Evolutionary conservation across 2,113 vertebrate species (phyloP).

Genomic region (Atlantisia rogersi): DNA sequence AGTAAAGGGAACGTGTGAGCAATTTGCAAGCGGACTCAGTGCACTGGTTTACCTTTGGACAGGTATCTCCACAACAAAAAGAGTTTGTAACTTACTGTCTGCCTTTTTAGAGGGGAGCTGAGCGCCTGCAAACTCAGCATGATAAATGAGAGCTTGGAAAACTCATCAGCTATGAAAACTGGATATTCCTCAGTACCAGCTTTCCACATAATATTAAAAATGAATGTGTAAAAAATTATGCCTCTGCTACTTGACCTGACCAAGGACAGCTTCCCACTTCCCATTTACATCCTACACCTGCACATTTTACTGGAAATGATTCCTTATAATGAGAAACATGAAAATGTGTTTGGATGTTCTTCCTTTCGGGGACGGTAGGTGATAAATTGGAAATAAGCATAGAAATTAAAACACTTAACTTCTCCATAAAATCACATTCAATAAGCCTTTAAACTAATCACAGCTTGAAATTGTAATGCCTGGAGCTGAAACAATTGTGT

Average conservation of each 20-base stretch:
- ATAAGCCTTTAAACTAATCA: constrained; percentile 35
- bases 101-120: not conserved
- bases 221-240: not conserved
- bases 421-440: not conserved
- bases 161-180: not conserved
- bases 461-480: not conserved
- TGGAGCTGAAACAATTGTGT: constrained; percentile 20
- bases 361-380: not conserved
- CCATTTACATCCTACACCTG: not conserved
- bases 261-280: not conserved
- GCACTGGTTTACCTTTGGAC: not conserved
- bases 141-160: not conserved
- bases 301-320: not conserved
- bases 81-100: not conserved
- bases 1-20: not conserved
- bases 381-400: not conserved
- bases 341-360: not conserved
- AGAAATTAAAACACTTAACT: constrained; percentile 14
- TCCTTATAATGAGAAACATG: not conserved
- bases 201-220: not conserved
- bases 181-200: not conserved
- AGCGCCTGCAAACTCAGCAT: not conserved
- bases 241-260: not conserved
- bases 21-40: not conserved
- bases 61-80: not conserved